Evolutionary conservation across 2,797 vertebrate species (phyloP).

Genomic region (Coregonus suidteri): DNA sequence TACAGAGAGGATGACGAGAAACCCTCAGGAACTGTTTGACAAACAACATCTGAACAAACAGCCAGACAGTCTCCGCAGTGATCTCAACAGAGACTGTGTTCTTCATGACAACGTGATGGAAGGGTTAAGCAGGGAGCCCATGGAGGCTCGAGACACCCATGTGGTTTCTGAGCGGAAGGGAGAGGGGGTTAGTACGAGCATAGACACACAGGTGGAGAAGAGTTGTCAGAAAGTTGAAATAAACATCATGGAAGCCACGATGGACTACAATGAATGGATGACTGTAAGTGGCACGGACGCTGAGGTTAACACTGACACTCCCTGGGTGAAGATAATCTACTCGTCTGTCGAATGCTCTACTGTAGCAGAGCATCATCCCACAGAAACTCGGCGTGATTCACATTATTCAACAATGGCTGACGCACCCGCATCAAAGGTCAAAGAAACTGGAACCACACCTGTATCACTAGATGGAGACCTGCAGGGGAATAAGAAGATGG

Average conservation of each 20-base stretch:
- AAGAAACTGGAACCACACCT: conserved; percentile 7
- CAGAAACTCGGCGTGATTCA: background rate
- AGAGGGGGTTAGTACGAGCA: conserved; percentile 13
- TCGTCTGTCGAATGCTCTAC: conserved; percentile 2
- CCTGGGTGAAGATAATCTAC: conserved; percentile 54
- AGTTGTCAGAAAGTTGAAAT: conserved; percentile 70
- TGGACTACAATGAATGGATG: conserved; percentile 81
- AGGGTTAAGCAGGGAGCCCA: background rate
- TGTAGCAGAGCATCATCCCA: conserved; percentile 8
- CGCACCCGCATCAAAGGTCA: background rate
- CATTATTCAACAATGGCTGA: background rate
- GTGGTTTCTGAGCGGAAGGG: conserved; percentile 22
- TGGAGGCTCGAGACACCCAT: background rate
- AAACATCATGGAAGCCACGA: conserved; percentile 80
- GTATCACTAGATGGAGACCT: conserved; percentile 42
- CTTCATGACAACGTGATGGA: conserved; percentile 29
- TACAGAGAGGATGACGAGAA: background rate
- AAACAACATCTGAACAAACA: conserved; percentile 5
- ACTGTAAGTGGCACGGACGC: conserved; percentile 23
- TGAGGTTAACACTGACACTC: conserved; percentile 37
- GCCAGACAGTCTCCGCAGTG: no score
- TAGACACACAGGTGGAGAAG: conserved; percentile 34
- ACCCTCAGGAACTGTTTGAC: background rate
- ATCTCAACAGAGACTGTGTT: background rate
- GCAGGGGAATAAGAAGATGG: conserved; percentile 61